These are phyloP conservation scores for Actenoides hombroni DNA, from an alignment of 2,113 vertebrate genomes.

Conservation along the genomic window DNA sequence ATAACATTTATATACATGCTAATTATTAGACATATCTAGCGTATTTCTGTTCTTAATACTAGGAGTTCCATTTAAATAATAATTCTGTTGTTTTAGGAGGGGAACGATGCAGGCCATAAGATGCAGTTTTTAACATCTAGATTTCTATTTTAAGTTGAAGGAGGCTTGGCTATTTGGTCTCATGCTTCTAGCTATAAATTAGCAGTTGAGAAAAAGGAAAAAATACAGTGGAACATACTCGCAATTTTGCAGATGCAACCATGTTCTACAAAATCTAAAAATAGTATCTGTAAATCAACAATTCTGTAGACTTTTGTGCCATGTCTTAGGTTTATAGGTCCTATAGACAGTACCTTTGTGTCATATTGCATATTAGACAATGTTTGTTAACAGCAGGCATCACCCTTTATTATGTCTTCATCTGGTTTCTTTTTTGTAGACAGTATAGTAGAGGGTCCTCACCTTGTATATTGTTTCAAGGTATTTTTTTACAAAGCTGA, in stretches of 20 bases:
- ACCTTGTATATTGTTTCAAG: not conserved
- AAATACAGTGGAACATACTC: not conserved
- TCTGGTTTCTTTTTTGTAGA: not conserved
- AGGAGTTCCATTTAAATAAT: not conserved
- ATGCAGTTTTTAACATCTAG: not conserved
- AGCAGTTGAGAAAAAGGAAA: not conserved
- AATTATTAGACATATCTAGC: not conserved
- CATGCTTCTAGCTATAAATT: not conserved
- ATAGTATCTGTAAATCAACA: not conserved
- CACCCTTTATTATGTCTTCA: not conserved
- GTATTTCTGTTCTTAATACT: not conserved
- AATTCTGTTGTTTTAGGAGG: not conserved
- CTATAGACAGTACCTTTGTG: not conserved
- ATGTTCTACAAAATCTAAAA: not conserved
- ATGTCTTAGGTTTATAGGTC: not conserved
- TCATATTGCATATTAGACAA: not conserved
- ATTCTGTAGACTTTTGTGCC: not conserved
- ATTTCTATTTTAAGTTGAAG: not conserved
- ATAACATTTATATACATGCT: not conserved
- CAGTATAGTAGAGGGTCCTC: not conserved
- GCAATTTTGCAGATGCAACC: not conserved
- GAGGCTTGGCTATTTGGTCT: fast-evolving
- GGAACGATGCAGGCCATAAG: not conserved
- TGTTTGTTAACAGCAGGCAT: not conserved
- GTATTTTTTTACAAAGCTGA: not conserved